Evolutionary conservation across 2,113 vertebrate genomes (phyloP), one percentile per base, ranked within the genome.

Genomic region (Cairina moschata): DNA sequence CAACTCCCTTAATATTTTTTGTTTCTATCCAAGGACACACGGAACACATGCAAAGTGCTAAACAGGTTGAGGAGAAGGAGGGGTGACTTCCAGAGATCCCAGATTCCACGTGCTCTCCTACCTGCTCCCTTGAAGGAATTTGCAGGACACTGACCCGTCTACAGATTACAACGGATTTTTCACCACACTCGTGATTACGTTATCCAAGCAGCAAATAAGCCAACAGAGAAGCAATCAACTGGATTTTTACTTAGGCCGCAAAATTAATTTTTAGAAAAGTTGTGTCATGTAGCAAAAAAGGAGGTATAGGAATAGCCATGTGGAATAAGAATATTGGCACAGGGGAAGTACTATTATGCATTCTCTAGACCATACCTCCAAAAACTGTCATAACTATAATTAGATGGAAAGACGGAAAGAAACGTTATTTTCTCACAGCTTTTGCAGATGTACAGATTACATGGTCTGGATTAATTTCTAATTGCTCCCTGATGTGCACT

Each of bases 401-500:
- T 50, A 46, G 4, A 74, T 4, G 17, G 59, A 83, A 28, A 29
- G 31, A 75, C 7, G 73, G 21, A 65, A 93, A 63, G 46, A 93
- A 93, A 76, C 36, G 31, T 55, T 82, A 2, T 86, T 95, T 48
- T 72, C 58, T 40, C 32, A 17, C 48, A 66, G 38, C 12, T 82
- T 86, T 90, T 94, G 62, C 29, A 77, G 88, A 88, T 31, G 7
- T 75, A 60, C 68, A 56, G 46, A 82, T 83, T 78, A 75, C 48
- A 62, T 8, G 52, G 18, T 65, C 25, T 75, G 65, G 93, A 94
- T 78, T 83, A 92, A 77, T 68, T 93, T 92, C 52, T 91, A 87
- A 90, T 86, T 82, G 42, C 76, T 88, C 22, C 69, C 88, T 66
- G 65, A 81, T 76, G 80, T 31, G 23, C 42, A 75, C 44, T 93